Conservation (phyloP, 2,113 vertebrate genomes). For the Laticauda colubrina region DNA sequence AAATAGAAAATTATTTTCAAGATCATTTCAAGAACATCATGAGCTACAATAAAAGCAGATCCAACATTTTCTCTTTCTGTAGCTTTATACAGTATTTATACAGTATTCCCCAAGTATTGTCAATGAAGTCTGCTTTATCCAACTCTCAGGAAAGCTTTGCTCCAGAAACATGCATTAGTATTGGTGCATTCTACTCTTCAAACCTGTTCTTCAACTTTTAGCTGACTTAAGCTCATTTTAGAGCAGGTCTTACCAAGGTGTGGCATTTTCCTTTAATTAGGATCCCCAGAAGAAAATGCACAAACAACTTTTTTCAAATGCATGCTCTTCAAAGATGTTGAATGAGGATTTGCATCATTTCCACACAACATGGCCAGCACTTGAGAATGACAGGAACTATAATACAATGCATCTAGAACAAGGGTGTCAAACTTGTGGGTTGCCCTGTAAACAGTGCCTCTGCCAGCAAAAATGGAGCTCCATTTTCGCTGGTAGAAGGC, state of each 20-base stretch:
- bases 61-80: background rate
- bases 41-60: background rate
- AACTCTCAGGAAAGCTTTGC: background rate
- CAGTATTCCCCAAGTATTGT: background rate
- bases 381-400: background rate
- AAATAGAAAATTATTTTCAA: background rate
- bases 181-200: background rate
- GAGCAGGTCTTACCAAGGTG: accelerated
- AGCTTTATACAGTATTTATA: background rate
- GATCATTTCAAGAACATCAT: background rate
- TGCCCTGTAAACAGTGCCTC: no score
- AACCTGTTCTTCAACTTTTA: background rate
- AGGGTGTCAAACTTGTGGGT: no score
- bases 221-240: background rate
- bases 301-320: background rate
- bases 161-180: background rate
- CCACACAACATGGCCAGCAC: background rate
- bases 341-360: background rate
- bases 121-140: background rate
- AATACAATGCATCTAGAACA: background rate
- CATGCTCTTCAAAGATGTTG: background rate
- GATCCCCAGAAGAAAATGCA: background rate
- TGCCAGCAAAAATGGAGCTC: no score
- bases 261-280: background rate
- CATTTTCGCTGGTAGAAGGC: no score